phyloP scores from a whole-genome alignment of 2,797 vertebrate species.

The Ctenochaetus hawaiiensis region DNA sequence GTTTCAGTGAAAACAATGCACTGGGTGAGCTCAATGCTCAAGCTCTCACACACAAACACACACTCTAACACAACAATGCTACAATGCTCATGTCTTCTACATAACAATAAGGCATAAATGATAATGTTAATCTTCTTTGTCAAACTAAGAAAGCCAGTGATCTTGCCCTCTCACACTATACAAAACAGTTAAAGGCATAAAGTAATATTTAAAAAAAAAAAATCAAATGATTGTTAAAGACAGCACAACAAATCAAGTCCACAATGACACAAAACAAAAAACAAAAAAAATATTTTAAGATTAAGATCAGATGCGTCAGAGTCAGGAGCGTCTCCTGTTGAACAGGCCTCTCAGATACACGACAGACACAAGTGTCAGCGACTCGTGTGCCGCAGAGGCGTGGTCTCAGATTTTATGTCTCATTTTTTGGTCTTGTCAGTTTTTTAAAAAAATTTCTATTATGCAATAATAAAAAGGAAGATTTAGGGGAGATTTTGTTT shows the following conservation, averaged over 20 bases:
- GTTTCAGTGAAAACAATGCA: conserved; percentile 80
- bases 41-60: conserved; percentile 39
- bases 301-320: conserved; percentile 76
- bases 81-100: conserved; percentile 86
- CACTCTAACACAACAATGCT: conserved; percentile 71
- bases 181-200: conserved; percentile 85
- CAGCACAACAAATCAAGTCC: conserved; percentile 84
- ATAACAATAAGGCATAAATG: conserved; percentile 89
- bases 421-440: conserved; percentile 90
- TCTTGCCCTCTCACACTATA: conserved; percentile 84
- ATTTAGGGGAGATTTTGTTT: conserved; percentile 74
- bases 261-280: conserved; percentile 60
- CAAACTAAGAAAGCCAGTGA: conserved; percentile 89
- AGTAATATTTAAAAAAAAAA: conserved; percentile 65
- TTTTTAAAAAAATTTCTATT: conserved; percentile 77
- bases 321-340: conserved; percentile 62
- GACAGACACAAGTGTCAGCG: conserved; percentile 54
- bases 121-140: conserved; percentile 83
- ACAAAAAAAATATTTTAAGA: conserved; percentile 36
- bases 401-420: conserved; percentile 66
- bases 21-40: conserved; percentile 59
- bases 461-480: conserved; percentile 80
- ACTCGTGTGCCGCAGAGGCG: conserved; percentile 69
- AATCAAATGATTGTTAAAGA: conserved; percentile 86
- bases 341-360: conserved; percentile 50